Evolutionary conservation across 2,113 vertebrate genomes (phyloP), one percentile per base, ranked within the genome.

Genomic region (Shinisaurus crocodilurus): DNA sequence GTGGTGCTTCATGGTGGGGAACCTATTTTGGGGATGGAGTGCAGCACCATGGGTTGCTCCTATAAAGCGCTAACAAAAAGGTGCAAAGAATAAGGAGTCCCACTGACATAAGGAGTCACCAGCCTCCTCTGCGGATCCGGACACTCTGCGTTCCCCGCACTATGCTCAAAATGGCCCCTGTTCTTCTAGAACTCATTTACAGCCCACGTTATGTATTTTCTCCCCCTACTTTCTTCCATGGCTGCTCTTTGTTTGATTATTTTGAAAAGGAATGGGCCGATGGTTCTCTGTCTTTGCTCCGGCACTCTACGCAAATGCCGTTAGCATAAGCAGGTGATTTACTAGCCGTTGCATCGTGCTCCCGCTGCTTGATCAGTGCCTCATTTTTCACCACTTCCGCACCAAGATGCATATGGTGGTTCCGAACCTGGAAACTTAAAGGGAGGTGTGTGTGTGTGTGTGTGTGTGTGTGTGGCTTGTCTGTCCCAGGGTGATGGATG

Each of bases 291-390:
- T 90, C 76, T 87, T 84, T 34, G 82, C 91, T 92, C 87, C 84
- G 67, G 85, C 80, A 92, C 81, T 84, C 65, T 16, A 86, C 81
- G 25, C 29, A 90, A 63, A 70, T 8, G 50, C 93, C 54, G 13
- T 82, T 72, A 77, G 88, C 85, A 85, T 92, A 89, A 23, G 57
- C 63, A 48, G 82, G 48, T 70, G 90, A 88, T 91, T 67, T 84
- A 86, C 76, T 45, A 48, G 32, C 43, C 0, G 0, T n/a, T 34
- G 82, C 82, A 8, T 86, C 86, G 43, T 60, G 43, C 29, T 45
- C 57, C 91, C 29, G 87, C 79, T 70, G 10, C 25, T 48, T 7
- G 0, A 81, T 85, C 12, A 1, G 34, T 32, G 32, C 6, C 74
- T 84, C 48, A 3, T 87, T 95, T 70, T 74, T 82, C 45, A 20